phyloP scores from a whole-genome alignment of 2,888 invertebrate genomes.

The Sipha maydis region DNA sequence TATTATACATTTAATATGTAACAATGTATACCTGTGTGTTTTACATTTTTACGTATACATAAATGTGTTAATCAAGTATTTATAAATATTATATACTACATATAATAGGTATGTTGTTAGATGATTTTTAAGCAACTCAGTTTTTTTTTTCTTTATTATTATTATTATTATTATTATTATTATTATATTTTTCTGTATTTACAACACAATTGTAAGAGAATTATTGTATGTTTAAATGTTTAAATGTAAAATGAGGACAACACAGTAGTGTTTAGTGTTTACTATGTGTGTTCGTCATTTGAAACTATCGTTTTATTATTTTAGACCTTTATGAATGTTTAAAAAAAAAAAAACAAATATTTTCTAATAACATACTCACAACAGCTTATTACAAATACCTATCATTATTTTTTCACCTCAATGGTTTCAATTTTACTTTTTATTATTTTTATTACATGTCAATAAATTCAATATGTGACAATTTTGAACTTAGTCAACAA shows the following conservation, averaged over 20 bases:
- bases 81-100: not conserved
- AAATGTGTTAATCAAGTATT: not conserved
- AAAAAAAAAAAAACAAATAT: not conserved
- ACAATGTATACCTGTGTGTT: not conserved
- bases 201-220: not conserved
- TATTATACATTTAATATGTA: not conserved
- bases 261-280: not conserved
- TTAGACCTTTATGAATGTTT: not conserved
- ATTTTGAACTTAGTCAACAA: not conserved
- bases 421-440: not conserved
- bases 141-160: not conserved
- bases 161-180: not conserved
- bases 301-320: not conserved
- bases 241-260: not conserved
- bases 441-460: not conserved
- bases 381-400: not conserved
- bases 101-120: conserved; percentile 6
- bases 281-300: not conserved
- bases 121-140: not conserved
- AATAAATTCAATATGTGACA: not conserved
- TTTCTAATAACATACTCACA: not conserved
- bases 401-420: not conserved
- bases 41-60: not conserved
- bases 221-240: not conserved
- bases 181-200: not conserved